Evolutionary conservation across 2,797 vertebrate species (phyloP).

Genomic region (Lindbergichthys nudifrons): DNA sequence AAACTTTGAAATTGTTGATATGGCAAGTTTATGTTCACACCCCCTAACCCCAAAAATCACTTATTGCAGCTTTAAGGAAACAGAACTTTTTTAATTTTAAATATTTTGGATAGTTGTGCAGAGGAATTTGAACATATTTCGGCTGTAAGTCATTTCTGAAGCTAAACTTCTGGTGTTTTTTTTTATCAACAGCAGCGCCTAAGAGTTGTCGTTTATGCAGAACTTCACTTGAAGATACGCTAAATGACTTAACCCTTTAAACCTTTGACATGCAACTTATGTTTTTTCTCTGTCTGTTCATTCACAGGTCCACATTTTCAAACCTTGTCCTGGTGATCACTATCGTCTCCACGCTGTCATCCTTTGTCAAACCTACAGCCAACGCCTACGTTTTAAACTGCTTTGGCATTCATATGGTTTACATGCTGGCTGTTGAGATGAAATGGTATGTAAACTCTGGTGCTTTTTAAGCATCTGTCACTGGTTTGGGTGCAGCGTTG

Average conservation of each 20-base stretch:
- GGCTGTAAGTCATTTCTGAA: no score
- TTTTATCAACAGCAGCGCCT: neutral
- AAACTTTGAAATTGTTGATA: neutral
- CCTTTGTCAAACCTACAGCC: slow-evolving; percentile 88
- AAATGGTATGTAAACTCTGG: slow-evolving; percentile 81
- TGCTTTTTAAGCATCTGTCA: neutral
- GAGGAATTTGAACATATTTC: neutral
- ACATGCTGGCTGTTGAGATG: slow-evolving; percentile 82
- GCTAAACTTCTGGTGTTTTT: neutral
- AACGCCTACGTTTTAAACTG: slow-evolving; percentile 93
- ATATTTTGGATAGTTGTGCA: neutral
- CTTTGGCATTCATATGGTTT: slow-evolving; percentile 89
- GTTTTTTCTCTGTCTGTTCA: neutral
- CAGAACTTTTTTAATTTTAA: neutral
- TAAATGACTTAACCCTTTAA: neutral
- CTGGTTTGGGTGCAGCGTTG: neutral
- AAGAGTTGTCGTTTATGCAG: neutral
- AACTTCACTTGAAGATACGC: neutral
- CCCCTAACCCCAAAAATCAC: no score
- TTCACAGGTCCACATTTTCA: slow-evolving; percentile 85
- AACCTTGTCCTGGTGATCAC: slow-evolving; percentile 79
- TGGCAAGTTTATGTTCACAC: neutral
- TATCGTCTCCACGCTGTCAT: slow-evolving; percentile 83
- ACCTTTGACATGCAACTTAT: neutral
- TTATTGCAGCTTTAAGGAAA: neutral